Evolutionary conservation across 2,888 invertebrate genomes (phyloP).

Genomic region (Hermaeophaga mercurialis): DNA sequence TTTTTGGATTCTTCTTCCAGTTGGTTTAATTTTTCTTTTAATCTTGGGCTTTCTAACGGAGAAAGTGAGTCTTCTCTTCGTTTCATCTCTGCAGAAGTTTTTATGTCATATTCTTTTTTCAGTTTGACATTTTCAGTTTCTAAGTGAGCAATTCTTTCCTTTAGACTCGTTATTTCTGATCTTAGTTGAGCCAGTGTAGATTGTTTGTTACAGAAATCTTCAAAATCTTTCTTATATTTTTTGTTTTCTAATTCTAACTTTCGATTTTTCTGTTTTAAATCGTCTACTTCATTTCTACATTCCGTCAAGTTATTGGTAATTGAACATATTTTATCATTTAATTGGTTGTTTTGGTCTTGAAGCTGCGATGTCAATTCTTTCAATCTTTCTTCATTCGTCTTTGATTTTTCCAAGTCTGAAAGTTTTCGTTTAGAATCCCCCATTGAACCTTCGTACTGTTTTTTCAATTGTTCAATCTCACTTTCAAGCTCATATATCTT

Average conservation of each 20-base stretch:
- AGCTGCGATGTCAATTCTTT: slow-evolving; percentile 35
- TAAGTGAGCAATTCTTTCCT: slow-evolving; percentile 29
- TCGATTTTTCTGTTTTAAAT: slow-evolving; percentile 29
- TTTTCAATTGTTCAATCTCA: slow-evolving; percentile 31
- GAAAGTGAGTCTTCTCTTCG: slow-evolving; percentile 32
- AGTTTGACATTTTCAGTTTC: slow-evolving; percentile 39
- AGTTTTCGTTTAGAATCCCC: slow-evolving; percentile 34
- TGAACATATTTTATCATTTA: slow-evolving; percentile 37
- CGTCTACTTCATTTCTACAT: slow-evolving; percentile 23
- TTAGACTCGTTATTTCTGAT: slow-evolving; percentile 35
- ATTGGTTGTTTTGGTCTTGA: slow-evolving; percentile 40
- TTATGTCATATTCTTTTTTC: slow-evolving; percentile 33
- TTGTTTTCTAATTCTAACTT: slow-evolving; percentile 35
- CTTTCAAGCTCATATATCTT: slow-evolving; percentile 24
- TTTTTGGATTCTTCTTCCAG: slow-evolving; percentile 35
- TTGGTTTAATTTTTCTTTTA: slow-evolving; percentile 34
- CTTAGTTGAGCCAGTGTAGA: no score
- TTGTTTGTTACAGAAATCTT: slow-evolving; percentile 14
- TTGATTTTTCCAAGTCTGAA: slow-evolving; percentile 32
- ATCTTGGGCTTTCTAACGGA: slow-evolving; percentile 32
- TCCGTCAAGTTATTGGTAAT: slow-evolving; percentile 9
- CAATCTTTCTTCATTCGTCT: slow-evolving; percentile 37
- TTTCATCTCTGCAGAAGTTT: slow-evolving; percentile 34
- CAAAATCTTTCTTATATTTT: slow-evolving; percentile 42
- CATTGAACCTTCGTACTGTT: slow-evolving; percentile 33